phyloP scores from a whole-genome alignment of 2,113 vertebrate genomes.

The Bujurquina vittata region DNA sequence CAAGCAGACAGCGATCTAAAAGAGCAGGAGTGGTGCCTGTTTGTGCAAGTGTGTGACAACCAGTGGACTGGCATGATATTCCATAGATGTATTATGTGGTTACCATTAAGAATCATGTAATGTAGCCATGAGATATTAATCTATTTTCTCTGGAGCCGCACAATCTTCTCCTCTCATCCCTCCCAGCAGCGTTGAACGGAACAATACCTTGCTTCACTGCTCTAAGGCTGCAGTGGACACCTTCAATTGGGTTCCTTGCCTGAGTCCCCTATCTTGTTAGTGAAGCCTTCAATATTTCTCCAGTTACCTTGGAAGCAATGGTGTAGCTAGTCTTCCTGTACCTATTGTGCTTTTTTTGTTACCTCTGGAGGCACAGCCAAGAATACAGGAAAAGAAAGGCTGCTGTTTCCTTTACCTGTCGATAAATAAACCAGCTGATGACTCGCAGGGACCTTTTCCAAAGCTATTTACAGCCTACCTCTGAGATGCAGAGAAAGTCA shows the following conservation, averaged over 20 bases:
- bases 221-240: conserved; percentile 11
- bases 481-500: neutral
- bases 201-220: neutral
- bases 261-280: conserved; percentile 13
- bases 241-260: conserved; percentile 1
- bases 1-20: neutral
- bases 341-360: conserved; percentile 2
- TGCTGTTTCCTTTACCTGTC: conserved; percentile 27
- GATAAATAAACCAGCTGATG: conserved; percentile 20
- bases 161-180: conserved; percentile 12
- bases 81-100: neutral
- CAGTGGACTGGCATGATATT: neutral
- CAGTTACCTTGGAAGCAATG: conserved; percentile 22
- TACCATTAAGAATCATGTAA: neutral
- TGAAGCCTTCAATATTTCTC: conserved; percentile 12
- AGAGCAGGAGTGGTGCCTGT: neutral
- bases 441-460: conserved; percentile 6
- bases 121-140: neutral
- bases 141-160: conserved; percentile 20
- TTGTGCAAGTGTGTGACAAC: neutral
- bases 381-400: conserved; percentile 15
- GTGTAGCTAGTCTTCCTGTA: conserved; percentile 22
- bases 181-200: conserved; percentile 17
- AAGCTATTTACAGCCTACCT: conserved; percentile 17
- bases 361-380: conserved; percentile 15